A percentile compares a stretch with the other conserved stretches of the same genome.
phyloP scores from a whole-genome alignment of 2,113 vertebrate genomes.

The Carollia perspicillata region DNA sequence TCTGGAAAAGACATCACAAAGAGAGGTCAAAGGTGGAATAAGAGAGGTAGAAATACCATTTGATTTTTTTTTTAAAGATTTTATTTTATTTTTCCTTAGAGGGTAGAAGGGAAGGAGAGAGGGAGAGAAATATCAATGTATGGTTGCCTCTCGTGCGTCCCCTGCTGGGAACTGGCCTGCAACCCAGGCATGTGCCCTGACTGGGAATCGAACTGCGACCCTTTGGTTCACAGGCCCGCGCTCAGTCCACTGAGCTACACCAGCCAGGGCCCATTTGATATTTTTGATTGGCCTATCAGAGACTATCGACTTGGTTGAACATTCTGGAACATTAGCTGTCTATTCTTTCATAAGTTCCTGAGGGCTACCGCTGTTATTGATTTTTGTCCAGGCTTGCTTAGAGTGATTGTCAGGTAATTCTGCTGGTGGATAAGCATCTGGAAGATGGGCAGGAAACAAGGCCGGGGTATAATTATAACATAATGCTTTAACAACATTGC shows the following conservation, averaged over 20 bases:
- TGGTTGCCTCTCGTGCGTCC: no score
- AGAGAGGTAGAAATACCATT: neutral
- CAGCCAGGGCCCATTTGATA: neutral
- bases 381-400: conserved; percentile 58
- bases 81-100: no score
- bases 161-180: no score
- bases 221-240: no score
- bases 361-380: conserved; percentile 66
- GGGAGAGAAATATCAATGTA: no score
- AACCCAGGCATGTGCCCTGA: no score
- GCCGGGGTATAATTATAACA: conserved; percentile 64
- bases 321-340: conserved; percentile 37
- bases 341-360: conserved; percentile 57
- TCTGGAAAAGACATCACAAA: neutral
- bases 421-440: conserved; percentile 66
- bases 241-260: no score
- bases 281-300: neutral
- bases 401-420: conserved; percentile 61
- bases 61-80: no score
- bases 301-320: neutral
- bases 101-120: no score
- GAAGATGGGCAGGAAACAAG: conserved; percentile 64
- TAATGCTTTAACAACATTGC: conserved; percentile 68
- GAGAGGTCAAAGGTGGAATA: neutral
- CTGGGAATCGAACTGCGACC: no score